phyloP scores from a whole-genome alignment of 1,140 invertebrate genomes.

The Dryas iulia region DNA sequence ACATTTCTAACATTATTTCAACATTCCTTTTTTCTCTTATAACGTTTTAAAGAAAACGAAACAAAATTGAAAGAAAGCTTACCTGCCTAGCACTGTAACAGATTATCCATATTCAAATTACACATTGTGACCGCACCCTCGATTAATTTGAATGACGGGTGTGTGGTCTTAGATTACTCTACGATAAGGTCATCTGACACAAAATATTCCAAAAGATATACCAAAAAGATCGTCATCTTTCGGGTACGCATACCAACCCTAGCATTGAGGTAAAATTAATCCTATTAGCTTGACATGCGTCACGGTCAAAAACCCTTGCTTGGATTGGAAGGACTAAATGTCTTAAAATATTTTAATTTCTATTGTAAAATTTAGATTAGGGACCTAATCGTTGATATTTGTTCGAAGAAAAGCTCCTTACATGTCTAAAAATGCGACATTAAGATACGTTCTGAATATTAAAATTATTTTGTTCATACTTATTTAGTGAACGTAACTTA shows the following conservation, averaged over 20 bases:
- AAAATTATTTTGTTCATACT: background rate
- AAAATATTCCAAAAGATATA: slow-evolving; percentile 16
- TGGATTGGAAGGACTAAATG: background rate
- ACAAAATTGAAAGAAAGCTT: background rate
- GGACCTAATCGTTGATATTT: background rate
- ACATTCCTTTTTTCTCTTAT: no score
- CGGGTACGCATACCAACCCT: slow-evolving; percentile 25
- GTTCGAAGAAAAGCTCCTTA: background rate
- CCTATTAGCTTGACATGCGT: slow-evolving; percentile 61
- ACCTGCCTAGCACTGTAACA: background rate
- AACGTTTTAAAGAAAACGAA: background rate
- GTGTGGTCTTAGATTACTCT: slow-evolving; percentile 54
- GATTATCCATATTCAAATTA: slow-evolving; percentile 20
- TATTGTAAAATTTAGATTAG: background rate
- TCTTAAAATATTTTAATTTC: background rate
- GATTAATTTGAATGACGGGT: slow-evolving; percentile 25
- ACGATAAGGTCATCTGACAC: slow-evolving; percentile 47
- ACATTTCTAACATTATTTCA: no score
- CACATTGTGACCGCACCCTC: slow-evolving; percentile 7
- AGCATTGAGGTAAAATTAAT: slow-evolving; percentile 50
- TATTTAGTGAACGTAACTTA: background rate
- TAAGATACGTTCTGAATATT: background rate
- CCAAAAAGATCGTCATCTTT: background rate
- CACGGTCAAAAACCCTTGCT: slow-evolving; percentile 8
- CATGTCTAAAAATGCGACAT: background rate